Conservation (phyloP, 2,888 invertebrate genomes). For the Glyphotaelius pellucidus region DNA sequence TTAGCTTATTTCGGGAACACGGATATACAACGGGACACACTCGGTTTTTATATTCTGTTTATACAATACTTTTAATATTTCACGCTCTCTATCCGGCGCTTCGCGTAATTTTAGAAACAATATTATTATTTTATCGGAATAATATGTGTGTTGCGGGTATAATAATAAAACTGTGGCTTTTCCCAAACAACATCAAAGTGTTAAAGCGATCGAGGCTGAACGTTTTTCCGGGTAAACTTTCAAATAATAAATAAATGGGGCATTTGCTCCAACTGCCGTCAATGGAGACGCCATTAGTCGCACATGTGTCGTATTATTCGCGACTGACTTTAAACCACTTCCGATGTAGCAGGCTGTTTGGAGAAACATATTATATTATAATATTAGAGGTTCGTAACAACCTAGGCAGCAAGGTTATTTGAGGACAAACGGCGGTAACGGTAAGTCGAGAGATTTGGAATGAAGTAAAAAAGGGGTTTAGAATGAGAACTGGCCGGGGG, state of each 20-base stretch:
- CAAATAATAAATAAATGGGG: background rate
- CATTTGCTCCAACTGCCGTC: background rate
- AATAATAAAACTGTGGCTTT: background rate
- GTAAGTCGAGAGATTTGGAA: background rate
- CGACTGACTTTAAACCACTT: background rate
- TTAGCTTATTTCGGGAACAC: no score
- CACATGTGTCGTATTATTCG: background rate
- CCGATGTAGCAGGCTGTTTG: background rate
- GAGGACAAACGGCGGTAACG: background rate
- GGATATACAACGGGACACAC: no score
- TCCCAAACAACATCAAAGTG: background rate
- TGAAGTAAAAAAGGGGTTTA: background rate
- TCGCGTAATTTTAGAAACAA: background rate
- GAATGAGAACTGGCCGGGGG: background rate
- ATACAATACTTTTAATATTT: background rate
- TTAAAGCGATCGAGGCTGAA: background rate
- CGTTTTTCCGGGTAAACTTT: background rate
- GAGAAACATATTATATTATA: constrained; percentile 2
- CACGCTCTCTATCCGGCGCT: background rate
- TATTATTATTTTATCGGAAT: background rate
- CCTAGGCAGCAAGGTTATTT: background rate
- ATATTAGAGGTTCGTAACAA: background rate
- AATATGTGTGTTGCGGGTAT: background rate
- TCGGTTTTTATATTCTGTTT: no score
- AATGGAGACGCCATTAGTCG: background rate